Base-by-base conservation (phyloP, 2,797 vertebrate species). In the Neoniphon sammara region DNA sequence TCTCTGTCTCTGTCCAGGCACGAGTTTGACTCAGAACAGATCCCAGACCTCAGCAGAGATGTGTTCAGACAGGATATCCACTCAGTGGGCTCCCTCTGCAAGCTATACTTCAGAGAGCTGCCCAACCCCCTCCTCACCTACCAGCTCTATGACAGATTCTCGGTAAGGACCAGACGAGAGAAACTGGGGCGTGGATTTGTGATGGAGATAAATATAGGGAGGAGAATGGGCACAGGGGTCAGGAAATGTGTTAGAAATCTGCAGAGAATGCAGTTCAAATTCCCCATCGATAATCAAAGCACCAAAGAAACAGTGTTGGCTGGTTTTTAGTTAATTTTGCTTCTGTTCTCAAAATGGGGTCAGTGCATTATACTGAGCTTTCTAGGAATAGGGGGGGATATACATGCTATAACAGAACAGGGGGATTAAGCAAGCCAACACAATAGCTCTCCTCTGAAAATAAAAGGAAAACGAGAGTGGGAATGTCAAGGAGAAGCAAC, bases 81-180 rank as follows among this genome's bases (percentile, higher is more conserved):
- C 87, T 99, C 97, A 0, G 97, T 99, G 87, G 97, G 98, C 57
- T 99, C 97, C 9, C 96, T 99, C 31, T 99, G 98, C 89, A 99
- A 99, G 82, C 96, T 99, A 12, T 99, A 98, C 89, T 99, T 99
- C 91, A 95, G 97, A 0, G 98, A 99, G 86, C 96, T 99, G 50
- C 98, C 98, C 2, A 99, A 99, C 90, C 98, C 98, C 18, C 93
- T 99, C 82, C 96, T 99, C 77, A 99, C 98, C 77, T 99, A 99
- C 78, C 98, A 99, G 78, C 96, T 99, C 72, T 99, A 99, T 5
- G 97, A 98, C 84, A 96, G 98, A 83, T 99, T 99, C 90, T 98
- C 98, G 1, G 98, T 99, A 91, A 97, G 97, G 88, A 56, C n/a
- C 0, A 10, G 70, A 49, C 30, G 15, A 1, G 50, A 25, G 49